Percentiles rank a stretch among this genome's conserved stretches.
These are phyloP conservation scores for Scalopus aquaticus DNA, from an alignment of 2,113 vertebrate species.

Conservation along the genomic window DNA sequence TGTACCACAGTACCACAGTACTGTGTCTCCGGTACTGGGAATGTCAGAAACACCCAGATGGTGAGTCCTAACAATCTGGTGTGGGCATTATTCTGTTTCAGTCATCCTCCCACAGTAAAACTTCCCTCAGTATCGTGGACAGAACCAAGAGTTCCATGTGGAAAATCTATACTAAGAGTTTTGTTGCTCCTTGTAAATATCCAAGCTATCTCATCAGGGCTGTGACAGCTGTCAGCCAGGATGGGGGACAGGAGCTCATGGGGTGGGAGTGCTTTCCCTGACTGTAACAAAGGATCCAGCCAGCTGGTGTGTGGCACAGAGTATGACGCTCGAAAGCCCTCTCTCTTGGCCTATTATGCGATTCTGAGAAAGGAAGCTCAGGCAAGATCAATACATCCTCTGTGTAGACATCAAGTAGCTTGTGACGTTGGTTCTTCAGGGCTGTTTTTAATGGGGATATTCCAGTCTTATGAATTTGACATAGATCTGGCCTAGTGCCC, in stretches of 20 bases:
- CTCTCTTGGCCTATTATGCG: constrained; percentile 86
- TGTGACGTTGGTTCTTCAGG: constrained; percentile 93
- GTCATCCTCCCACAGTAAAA: background rate
- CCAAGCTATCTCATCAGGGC: constrained; percentile 61
- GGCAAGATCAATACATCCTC: constrained; percentile 97
- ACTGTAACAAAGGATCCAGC: constrained; percentile 84
- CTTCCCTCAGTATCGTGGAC: background rate
- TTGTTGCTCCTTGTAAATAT: background rate
- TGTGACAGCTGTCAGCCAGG: constrained; percentile 72
- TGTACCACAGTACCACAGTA: too few species aligned
- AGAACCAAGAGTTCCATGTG: background rate
- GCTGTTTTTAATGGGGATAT: constrained; percentile 93
- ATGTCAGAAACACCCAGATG: background rate
- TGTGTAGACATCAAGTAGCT: constrained; percentile 93
- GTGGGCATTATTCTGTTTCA: background rate
- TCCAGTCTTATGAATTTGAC: constrained; percentile 97
- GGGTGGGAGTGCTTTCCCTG: constrained; percentile 82
- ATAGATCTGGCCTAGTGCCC: constrained; percentile 94
- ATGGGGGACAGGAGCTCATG: constrained; percentile 77
- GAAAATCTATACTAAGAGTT: background rate
- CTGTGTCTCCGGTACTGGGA: background rate
- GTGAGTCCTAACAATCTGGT: background rate
- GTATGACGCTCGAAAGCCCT: constrained; percentile 73
- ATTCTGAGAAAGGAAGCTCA: constrained; percentile 98
- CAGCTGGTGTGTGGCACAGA: constrained; percentile 71